Evolutionary conservation across 2,888 invertebrate genomes (phyloP), one percentile per base, ranked within the genome.

Genomic region (Dichetophora obliterata): DNA sequence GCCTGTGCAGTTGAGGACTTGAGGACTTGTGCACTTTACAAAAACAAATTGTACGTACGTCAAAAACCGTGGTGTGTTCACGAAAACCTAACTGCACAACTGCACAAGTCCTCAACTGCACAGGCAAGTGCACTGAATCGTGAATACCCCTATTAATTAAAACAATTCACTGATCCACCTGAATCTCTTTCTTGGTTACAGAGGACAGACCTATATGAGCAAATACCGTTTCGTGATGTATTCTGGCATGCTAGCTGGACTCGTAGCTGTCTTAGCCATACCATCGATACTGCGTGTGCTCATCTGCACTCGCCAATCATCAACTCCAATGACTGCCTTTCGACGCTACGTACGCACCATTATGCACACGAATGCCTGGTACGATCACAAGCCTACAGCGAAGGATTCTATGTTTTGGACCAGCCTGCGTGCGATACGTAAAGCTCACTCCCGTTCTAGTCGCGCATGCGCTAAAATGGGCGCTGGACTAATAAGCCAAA

Each of bases 261-360:
- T 97, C 34, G 89, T 96, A 16, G 91, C 93, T 0, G 92, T 96
- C 27, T 90, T 97, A 78, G 91, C 95, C 0, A 90, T 96, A 71
- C 94, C 95, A 0, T 93, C 94, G 4, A 94, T 97, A 78, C 89
- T 95, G 5, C 90, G 91, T 0, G 92, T 96, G 37, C 91, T 97
- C 8, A 90, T 93, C 3, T 92, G 93, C 81, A 95, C 96, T 0
- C 91, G 92, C 34, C 92, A 93, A 84, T 95, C 95, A 34, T 91
- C 92, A 71, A 92, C 92, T 1, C 88, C 91, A 0, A 88, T 90
- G 68, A 91, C 92, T 0, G 93, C 96, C 0, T 95, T 95, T 88
- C 92, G 91, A 78, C 91, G 97, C 82, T 97, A 97, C 86, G 88
- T 95, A 9, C 92, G 94, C 6, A 97, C 97, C 0, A 90, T 95